Base-by-base conservation (phyloP, 1,140 invertebrate species). In the Drosophila kurseongensis region DNA sequence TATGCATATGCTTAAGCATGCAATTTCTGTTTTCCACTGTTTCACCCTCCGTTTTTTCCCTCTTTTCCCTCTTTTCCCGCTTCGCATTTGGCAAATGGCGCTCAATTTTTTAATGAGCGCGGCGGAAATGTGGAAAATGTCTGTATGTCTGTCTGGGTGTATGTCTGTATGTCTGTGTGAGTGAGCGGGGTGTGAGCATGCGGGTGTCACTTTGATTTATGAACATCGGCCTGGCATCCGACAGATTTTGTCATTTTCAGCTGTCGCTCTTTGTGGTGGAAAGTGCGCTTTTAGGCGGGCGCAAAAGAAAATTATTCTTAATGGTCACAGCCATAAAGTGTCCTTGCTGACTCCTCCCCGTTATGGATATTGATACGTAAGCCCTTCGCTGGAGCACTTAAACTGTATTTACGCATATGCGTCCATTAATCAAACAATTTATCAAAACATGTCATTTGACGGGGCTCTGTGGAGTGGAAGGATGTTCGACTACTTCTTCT, bases 341-440 rank as follows among this genome's bases (percentile, higher is more conserved):
- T 58, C 42, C 52, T 72, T 5, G 14, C 2, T 14, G 16, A 8
- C 29, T 51, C 2, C 16, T 18, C 6, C 9, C 44, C 16, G 50
- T 56, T 48, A 12, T 13, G 29, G 65, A 54, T 71, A 79, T 80
- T 58, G 77, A 85, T 78, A 78, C 75, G 81, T 69, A 67, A 78
- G 57, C 61, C 61, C 55, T 59, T 57, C 56, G 51, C 58, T 27
- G 56, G 40, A 80, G 84, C 78, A 78, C 83, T 88, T 89, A 79
- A 89, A 83, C 60, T 52, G 76, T 89, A 77, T 83, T 88, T 88
- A 83, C 76, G 63, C 84, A 89, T 72, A 78, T 78, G 72, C 67
- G 72, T 76, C 83, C 84, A 89, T 88, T 88, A 88, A 88, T 88
- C 83, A 89, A 89, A 82, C 73, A 83, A 88, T 88, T 89, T 88